Percentiles rank a stretch among this genome's conserved stretches.
Evolutionary conservation across 2,113 vertebrate species (phyloP).

Genomic region (Eulemur rufifrons): DNA sequence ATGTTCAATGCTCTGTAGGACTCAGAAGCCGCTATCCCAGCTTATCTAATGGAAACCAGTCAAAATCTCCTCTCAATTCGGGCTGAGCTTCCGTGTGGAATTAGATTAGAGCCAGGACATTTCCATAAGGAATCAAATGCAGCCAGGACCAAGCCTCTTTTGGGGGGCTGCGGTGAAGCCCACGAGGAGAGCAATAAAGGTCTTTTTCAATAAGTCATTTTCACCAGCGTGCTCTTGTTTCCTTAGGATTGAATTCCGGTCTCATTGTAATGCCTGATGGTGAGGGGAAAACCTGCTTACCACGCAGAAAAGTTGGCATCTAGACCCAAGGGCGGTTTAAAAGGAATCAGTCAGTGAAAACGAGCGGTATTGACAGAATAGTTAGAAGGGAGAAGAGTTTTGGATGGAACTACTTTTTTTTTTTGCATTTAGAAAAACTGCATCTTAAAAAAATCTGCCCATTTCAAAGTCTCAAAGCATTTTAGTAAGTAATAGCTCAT

Average conservation of each 20-base stretch:
- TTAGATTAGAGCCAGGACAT: not conserved
- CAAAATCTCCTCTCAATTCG: not conserved
- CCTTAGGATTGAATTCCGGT: not conserved
- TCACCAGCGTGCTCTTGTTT: not conserved
- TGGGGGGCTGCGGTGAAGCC: fast-evolving
- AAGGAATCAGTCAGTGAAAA: not conserved
- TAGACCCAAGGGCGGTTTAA: not conserved
- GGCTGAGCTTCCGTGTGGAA: not conserved
- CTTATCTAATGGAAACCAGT: not conserved
- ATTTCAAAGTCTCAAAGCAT: not conserved
- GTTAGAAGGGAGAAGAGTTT: not conserved
- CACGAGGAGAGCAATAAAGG: not conserved
- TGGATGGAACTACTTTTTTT: not conserved
- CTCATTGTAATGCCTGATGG: not conserved
- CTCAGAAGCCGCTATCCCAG: not conserved
- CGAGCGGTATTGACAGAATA: not conserved
- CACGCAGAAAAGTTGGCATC: not conserved
- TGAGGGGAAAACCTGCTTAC: not conserved
- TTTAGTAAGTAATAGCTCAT: not conserved
- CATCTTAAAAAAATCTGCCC: not conserved
- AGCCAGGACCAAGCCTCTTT: not conserved
- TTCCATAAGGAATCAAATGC: not conserved
- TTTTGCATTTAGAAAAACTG: not conserved
- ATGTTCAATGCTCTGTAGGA: not conserved
- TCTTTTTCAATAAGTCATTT: not conserved